Percentiles rank a stretch among this genome's conserved stretches.
Conservation (phyloP, 2,797 vertebrate species). For the Echeneis naucrates region DNA sequence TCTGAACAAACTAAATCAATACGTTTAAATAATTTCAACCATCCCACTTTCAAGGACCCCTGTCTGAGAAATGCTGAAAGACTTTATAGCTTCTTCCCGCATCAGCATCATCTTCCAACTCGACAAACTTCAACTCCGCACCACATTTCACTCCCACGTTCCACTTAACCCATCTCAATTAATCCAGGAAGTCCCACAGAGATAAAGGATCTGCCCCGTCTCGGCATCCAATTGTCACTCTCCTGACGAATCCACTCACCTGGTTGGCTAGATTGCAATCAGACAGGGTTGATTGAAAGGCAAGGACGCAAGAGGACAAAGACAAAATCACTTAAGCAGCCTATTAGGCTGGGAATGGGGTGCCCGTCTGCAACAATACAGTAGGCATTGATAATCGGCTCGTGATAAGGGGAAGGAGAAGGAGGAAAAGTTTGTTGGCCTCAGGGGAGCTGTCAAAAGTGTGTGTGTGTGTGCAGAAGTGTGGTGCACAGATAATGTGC, state of each 20-base stretch:
- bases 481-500: slow-evolving; percentile 15
- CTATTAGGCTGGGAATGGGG: slow-evolving; percentile 69
- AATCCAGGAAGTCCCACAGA: slow-evolving; percentile 77
- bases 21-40: not conserved
- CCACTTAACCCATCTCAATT: slow-evolving; percentile 72
- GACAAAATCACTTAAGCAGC: slow-evolving; percentile 79
- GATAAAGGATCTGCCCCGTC: slow-evolving; percentile 73
- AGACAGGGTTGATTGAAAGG: slow-evolving; percentile 76
- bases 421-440: slow-evolving; percentile 52
- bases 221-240: slow-evolving; percentile 73
- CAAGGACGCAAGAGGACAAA: slow-evolving; percentile 84
- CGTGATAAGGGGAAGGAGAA: slow-evolving; percentile 72
- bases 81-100: slow-evolving; percentile 20
- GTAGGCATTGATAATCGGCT: slow-evolving; percentile 71
- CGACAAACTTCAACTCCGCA: slow-evolving; percentile 20
- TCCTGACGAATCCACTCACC: slow-evolving; percentile 78
- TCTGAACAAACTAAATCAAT: not conserved
- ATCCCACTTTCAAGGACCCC: not conserved
- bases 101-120: slow-evolving; percentile 39
- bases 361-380: slow-evolving; percentile 66
- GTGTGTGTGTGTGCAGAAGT: slow-evolving; percentile 37
- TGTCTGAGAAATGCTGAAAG: slow-evolving; percentile 45
- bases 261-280: slow-evolving; percentile 82
- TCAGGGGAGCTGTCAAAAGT: slow-evolving; percentile 51
- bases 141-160: slow-evolving; percentile 48